A percentile compares a stretch with the other conserved stretches of the same genome.
phyloP scores from a whole-genome alignment of 2,888 invertebrate genomes.

The Glaucopsyche alexis region DNA sequence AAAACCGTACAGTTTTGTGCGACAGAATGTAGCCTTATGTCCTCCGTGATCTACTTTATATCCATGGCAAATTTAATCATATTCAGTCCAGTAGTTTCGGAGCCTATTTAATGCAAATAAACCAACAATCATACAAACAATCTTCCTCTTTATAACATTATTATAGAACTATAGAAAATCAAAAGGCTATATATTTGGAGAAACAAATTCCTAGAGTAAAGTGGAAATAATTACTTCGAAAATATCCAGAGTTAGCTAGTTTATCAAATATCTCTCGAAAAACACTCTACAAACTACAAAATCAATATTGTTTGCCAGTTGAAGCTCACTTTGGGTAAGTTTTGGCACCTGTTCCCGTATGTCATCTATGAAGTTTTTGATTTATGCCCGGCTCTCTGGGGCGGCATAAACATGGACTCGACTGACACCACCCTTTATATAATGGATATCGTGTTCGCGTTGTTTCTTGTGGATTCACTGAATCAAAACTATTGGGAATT shows the following conservation, averaged over 20 bases:
- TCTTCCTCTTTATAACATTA: no score
- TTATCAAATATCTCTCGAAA: neutral
- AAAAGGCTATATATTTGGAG: neutral
- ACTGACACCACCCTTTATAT: slow-evolving; percentile 37
- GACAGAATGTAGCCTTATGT: no score
- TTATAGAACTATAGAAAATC: no score
- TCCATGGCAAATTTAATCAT: no score
- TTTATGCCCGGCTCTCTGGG: slow-evolving; percentile 47
- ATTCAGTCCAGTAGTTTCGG: no score
- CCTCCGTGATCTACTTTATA: no score
- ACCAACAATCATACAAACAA: no score
- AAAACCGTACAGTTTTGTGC: no score
- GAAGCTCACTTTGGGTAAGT: slow-evolving; percentile 37
- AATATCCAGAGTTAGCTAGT: neutral
- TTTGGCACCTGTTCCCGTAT: slow-evolving; percentile 47
- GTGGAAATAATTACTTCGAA: neutral
- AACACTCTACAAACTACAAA: slow-evolving; percentile 8
- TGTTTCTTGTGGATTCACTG: neutral
- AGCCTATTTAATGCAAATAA: no score
- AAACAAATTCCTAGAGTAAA: neutral
- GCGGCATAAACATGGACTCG: slow-evolving; percentile 34
- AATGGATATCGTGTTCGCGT: slow-evolving; percentile 34
- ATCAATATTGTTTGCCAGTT: slow-evolving; percentile 15
- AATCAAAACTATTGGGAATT: neutral
- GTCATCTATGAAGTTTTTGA: slow-evolving; percentile 64